phyloP scores from a whole-genome alignment of 1,140 invertebrate genomes.

The Phocides pigmalion region DNA sequence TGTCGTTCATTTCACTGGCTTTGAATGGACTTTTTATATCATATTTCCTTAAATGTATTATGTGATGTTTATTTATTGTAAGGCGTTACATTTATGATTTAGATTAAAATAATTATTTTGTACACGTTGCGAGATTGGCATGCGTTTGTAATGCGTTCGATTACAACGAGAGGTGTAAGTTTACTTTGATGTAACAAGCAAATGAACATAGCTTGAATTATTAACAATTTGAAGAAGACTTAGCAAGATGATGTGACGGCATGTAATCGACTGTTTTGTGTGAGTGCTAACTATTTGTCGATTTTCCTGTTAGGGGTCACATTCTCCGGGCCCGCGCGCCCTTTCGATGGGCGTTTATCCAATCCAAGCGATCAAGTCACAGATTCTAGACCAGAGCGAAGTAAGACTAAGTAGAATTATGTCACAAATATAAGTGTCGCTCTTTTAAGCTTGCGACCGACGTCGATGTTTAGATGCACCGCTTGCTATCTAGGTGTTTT shows the following conservation, averaged over 20 bases:
- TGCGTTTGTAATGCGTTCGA: too few relatives aligned
- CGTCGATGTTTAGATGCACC: constrained; percentile 81
- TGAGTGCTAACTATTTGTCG: constrained; percentile 83
- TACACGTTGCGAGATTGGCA: constrained; percentile 53
- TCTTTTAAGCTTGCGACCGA: constrained; percentile 71
- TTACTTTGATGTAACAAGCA: constrained; percentile 46
- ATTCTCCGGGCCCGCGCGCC: constrained; percentile 93
- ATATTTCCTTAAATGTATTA: constrained; percentile 64
- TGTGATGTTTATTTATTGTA: constrained; percentile 62
- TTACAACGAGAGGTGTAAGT: constrained; percentile 21
- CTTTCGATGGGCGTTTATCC: constrained; percentile 94
- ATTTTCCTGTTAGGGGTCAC: constrained; percentile 90
- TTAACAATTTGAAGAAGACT: constrained; percentile 57
- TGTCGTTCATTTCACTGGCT: constrained; percentile 70
- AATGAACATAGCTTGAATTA: constrained; percentile 64
- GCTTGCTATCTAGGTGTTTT: constrained; percentile 78
- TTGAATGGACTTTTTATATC: constrained; percentile 69
- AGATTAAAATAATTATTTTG: constrained; percentile 32
- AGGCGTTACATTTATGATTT: constrained; percentile 41
- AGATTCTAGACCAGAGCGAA: constrained; percentile 92
- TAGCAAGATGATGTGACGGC: constrained; percentile 61
- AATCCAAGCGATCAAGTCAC: constrained; percentile 93
- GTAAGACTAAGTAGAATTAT: constrained; percentile 88
- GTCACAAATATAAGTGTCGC: constrained; percentile 67
- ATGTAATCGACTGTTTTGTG: constrained; percentile 74